These are phyloP conservation scores for Ctenomys sociabilis DNA, from an alignment of 2,113 vertebrate species.

Conservation along the genomic window DNA sequence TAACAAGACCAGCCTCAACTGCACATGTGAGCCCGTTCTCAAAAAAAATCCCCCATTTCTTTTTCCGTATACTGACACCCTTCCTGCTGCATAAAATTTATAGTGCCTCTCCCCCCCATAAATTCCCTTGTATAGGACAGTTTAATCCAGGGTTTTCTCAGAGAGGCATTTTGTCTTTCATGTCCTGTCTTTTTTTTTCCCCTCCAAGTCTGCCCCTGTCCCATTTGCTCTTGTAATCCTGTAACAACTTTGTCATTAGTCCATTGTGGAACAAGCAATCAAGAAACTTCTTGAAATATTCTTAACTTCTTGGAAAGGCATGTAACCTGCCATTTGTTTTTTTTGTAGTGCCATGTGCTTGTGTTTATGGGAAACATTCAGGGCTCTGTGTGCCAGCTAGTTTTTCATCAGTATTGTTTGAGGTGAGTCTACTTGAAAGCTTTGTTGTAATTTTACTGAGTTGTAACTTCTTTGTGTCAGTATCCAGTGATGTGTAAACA, in stretches of 20 bases:
- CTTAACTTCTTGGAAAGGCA: background rate
- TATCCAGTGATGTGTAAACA: slow-evolving; percentile 63
- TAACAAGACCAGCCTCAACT: no score
- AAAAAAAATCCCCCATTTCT: background rate
- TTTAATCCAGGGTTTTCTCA: background rate
- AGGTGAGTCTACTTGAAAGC: slow-evolving; percentile 27
- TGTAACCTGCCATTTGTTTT: background rate
- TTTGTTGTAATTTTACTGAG: slow-evolving; percentile 36
- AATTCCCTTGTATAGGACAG: background rate
- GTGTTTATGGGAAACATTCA: background rate
- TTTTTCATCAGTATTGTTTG: slow-evolving; percentile 42
- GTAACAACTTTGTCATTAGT: slow-evolving; percentile 33
- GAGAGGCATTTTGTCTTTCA: background rate
- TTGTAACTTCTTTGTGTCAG: slow-evolving; percentile 51
- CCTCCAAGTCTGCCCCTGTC: background rate
- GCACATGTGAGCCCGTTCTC: no score
- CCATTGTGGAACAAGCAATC: slow-evolving; percentile 12
- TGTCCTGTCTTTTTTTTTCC: slow-evolving; percentile 40
- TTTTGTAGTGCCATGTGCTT: slow-evolving; percentile 32
- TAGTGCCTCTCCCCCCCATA: no score
- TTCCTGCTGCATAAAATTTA: background rate
- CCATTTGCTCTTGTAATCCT: slow-evolving; percentile 49
- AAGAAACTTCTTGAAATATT: slow-evolving; percentile 31
- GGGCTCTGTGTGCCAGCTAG: background rate
- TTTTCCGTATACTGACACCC: background rate